Evolutionary conservation across 2,888 invertebrate species (phyloP), one percentile per base, ranked within the genome.

Genomic region (Phengaris arion): DNA sequence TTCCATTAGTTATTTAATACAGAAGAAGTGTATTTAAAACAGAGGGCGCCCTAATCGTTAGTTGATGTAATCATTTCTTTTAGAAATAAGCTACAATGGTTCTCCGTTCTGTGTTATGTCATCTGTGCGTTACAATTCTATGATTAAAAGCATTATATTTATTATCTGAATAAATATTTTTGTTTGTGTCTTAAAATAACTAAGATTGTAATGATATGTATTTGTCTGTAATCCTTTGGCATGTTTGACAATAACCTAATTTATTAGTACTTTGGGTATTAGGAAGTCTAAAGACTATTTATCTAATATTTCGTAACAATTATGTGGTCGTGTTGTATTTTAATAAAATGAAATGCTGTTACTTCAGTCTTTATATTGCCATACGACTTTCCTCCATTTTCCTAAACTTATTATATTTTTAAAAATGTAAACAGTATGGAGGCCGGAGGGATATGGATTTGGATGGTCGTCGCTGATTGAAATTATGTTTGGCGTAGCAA

Each of bases 231-330:
- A 75, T 70, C 69, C 69, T 87, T 91, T 88, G 86, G 89, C 91
- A 91, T 87, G 88, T 89, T 90, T 88, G 92, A 92, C 92, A 92
- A 92, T 92, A 92, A 92, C 89, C 84, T 86, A 84, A 87, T 85
- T 87, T 84, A 87, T 85, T 90, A 91, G 89, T 91, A 90, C 90
- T 83, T 81, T 79, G 35, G 64, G 80, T 87, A 87, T 86, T 89
- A 89, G 87, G 85, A 87, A 87, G 88, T 86, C 83, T 83, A 85
- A 85, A 85, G 85, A 86, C 87, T 88, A 85, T 83, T 86, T 85
- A 87, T 85, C 84, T 84, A 82, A 81, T 87, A 87, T 85, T 87
- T 85, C 87, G 84, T 87, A 86, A 87, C 85, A 81, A 84, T 87
- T 88, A 87, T 87, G 89, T 91, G 87, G 90, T 90, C 91, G 90